These are phyloP conservation scores for Psilanteris sp. DNA, from an alignment of 1,140 invertebrate genomes.

Conservation along the genomic window DNA sequence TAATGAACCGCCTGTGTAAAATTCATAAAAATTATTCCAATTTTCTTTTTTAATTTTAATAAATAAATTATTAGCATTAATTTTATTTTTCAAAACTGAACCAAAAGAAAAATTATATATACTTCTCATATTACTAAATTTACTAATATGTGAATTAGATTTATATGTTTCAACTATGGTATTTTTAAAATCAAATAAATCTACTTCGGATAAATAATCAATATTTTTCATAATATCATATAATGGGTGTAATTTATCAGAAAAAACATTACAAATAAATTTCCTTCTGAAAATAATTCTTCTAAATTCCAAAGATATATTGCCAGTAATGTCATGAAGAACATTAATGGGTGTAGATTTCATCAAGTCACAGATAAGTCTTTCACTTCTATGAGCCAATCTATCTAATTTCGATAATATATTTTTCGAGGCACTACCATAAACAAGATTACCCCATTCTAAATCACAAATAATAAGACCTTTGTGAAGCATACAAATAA, in stretches of 20 bases:
- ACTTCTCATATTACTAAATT: not conserved
- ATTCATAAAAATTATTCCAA: not conserved
- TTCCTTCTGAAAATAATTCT: not conserved
- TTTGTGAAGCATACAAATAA: conserved; percentile 7
- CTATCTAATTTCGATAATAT: not conserved
- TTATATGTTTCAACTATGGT: too few species aligned
- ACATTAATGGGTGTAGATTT: conserved; percentile 19
- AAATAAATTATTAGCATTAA: not conserved
- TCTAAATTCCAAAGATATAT: conserved; percentile 13
- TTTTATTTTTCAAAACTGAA: not conserved
- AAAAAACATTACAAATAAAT: conserved; percentile 7
- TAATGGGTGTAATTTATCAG: not conserved
- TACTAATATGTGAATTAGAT: not conserved
- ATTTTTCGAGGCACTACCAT: not conserved
- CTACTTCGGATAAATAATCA: too few species aligned
- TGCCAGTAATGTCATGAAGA: conserved; percentile 14
- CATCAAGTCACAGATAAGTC: not conserved
- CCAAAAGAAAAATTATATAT: not conserved
- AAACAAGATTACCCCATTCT: conserved; percentile 17
- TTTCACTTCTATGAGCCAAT: conserved; percentile 1
- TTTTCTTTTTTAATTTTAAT: not conserved
- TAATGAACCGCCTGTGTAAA: conserved; percentile 1
- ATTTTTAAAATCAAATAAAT: too few species aligned
- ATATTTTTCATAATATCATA: too few species aligned
- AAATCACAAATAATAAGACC: conserved; percentile 8